phyloP scores from a whole-genome alignment of 2,797 vertebrate genomes.

The Synaphobranchus kaupii region DNA sequence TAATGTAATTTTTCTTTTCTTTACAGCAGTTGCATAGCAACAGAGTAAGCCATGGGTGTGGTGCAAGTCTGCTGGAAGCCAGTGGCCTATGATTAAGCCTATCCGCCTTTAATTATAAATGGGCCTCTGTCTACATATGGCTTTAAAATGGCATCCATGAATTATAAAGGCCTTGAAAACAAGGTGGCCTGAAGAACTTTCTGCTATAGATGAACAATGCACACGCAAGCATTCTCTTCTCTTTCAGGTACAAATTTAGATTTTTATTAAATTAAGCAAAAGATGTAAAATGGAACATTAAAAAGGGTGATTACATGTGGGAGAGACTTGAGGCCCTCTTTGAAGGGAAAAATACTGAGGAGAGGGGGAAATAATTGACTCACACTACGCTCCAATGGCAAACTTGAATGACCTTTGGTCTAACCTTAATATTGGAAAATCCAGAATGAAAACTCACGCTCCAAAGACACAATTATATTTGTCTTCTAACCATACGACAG shows the following conservation, averaged over 20 bases:
- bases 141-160: conserved; percentile 37
- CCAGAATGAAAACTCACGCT: background rate
- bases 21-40: conserved; percentile 62
- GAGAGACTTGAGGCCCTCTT: background rate
- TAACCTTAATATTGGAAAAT: background rate
- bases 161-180: conserved; percentile 32
- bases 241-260: background rate
- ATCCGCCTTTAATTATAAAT: conserved; percentile 51
- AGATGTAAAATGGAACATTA: background rate
- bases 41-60: conserved; percentile 57
- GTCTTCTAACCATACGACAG: background rate
- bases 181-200: conserved; percentile 20
- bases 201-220: conserved; percentile 9
- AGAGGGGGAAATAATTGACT: background rate
- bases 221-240: background rate
- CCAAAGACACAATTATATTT: background rate
- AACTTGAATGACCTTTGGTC: background rate
- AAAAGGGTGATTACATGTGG: background rate
- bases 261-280: background rate
- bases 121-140: conserved; percentile 26
- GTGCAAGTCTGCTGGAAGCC: conserved; percentile 41
- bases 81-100: conserved; percentile 42
- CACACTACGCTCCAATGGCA: background rate
- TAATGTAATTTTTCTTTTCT: conserved; percentile 47
- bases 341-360: background rate